Base-by-base conservation (phyloP, 2,113 vertebrate genomes). In the Nyctereutes procyonoides region DNA sequence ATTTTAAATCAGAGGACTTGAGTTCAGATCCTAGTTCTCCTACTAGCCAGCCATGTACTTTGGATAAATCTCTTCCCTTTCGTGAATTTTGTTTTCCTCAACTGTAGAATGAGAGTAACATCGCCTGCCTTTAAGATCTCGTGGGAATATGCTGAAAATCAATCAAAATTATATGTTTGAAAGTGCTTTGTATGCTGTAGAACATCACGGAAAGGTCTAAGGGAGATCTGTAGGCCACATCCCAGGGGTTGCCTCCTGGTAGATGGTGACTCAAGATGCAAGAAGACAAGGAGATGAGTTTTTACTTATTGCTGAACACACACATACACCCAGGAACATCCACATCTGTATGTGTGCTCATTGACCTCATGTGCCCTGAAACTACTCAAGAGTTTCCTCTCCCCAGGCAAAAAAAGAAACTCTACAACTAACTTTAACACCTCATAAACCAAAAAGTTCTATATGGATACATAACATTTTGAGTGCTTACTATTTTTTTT, bases 161-260 rank as follows among this genome's bases (percentile, higher is more conserved):
- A 88, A 85, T 30, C 82, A 9, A 95, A 53, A 9, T 3, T 86
- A 53, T 71, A 6, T 32, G 24, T 88, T 62, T 60, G 76, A 93
- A 96, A 90, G 16, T 97, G 76, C 95, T 97, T 95, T 90, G 74
- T 87, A 62, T 89, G 62, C 35, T 28, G 0, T 53, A 69, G 65
- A 91, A 51, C n/a, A n/a, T n/a, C 35, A 11, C 38, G 28, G 56
- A 93, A 81, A 96, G 62, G 5, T 69, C 2, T 9, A 28, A 3
- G 15, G 20, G 43, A 53, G 28, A 67, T 55, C 55, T 65, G 0
- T 2, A 71, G 79, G 74, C 15, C 62, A 58, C 13, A 65, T 55
- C 30, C 38, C 55, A 24, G 38, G 14, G 24, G 5, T 38, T 38
- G 5, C 53, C 43, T 93, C 12, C 53, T 82, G 22, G 26, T 35